Conservation (phyloP, 2,888 invertebrate species). For the Oscheius sp. region DNA sequence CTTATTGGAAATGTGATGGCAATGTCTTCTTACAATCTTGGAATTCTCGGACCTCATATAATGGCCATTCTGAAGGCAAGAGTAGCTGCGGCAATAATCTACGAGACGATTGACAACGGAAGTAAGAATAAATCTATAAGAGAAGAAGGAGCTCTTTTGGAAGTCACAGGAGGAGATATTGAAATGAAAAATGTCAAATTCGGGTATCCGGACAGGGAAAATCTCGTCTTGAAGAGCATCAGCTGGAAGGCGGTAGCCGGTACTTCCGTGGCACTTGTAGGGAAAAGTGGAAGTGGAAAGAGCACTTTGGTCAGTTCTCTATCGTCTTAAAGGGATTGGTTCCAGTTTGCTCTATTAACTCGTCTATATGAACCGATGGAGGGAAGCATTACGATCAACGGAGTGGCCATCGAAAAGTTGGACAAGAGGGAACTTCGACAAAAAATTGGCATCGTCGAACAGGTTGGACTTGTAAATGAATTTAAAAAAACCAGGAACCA, state of each 20-base stretch:
- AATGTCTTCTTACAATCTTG: conserved; percentile 27
- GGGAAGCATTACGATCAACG: conserved; percentile 50
- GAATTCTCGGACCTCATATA: conserved; percentile 49
- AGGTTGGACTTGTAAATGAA: too few relatives aligned
- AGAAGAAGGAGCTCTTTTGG: too few relatives aligned
- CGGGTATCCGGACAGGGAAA: conserved; percentile 42
- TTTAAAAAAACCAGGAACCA: too few relatives aligned
- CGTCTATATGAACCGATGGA: conserved; percentile 41
- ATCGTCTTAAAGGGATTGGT: neutral
- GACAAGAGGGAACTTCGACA: conserved; percentile 34
- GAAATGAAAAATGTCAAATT: conserved; percentile 58
- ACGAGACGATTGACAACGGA: conserved; percentile 4
- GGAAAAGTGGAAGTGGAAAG: conserved; percentile 58
- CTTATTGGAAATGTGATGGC: conserved; percentile 47
- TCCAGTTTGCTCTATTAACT: conserved; percentile 43
- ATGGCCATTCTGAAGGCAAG: conserved; percentile 38
- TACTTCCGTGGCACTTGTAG: conserved; percentile 55
- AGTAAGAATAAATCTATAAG: too few relatives aligned
- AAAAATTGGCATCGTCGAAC: conserved; percentile 54
- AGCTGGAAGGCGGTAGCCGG: conserved; percentile 42
- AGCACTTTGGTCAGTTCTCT: conserved; percentile 45
- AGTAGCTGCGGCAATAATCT: conserved; percentile 4
- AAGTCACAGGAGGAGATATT: conserved; percentile 33
- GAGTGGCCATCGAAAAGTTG: conserved; percentile 37
- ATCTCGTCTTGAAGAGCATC: conserved; percentile 36